Evolutionary conservation across 2,888 invertebrate genomes (phyloP).

Genomic region (Agriopis leucophaearia): DNA sequence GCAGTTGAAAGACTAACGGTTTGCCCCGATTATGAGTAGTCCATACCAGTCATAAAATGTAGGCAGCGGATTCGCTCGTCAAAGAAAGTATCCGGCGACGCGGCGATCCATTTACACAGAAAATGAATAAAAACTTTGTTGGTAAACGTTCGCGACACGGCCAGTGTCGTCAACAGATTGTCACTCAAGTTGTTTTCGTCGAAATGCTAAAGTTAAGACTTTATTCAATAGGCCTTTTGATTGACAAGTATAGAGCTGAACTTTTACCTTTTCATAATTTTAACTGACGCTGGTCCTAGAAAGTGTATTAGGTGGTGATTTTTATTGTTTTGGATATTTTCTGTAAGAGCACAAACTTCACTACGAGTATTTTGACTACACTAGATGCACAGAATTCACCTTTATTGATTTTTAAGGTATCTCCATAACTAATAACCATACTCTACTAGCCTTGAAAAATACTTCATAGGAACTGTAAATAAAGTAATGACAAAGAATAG

Average conservation of each 20-base stretch:
- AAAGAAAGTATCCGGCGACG: slow-evolving; percentile 62
- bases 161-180: slow-evolving; percentile 52
- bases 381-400: too few species aligned
- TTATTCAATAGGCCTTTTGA: slow-evolving; percentile 35
- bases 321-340: too few species aligned
- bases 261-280: slow-evolving; percentile 1
- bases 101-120: slow-evolving; percentile 63
- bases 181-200: slow-evolving; percentile 42
- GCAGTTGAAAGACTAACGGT: neutral
- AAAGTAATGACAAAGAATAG: too few species aligned
- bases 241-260: slow-evolving; percentile 20
- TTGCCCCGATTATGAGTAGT: neutral
- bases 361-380: too few species aligned
- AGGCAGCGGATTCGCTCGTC: slow-evolving; percentile 54
- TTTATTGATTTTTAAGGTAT: too few species aligned
- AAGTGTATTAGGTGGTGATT: neutral
- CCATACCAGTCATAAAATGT: slow-evolving; percentile 21
- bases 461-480: too few species aligned
- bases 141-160: slow-evolving; percentile 50
- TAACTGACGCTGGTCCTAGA: neutral
- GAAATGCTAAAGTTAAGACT: slow-evolving; percentile 31
- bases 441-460: too few species aligned
- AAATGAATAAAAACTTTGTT: slow-evolving; percentile 61
- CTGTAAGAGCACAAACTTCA: too few species aligned
- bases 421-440: too few species aligned